Percentiles rank a stretch among this genome's conserved stretches.
Conservation (phyloP, 2,888 invertebrate species). For the Drosophila anomalata region DNA sequence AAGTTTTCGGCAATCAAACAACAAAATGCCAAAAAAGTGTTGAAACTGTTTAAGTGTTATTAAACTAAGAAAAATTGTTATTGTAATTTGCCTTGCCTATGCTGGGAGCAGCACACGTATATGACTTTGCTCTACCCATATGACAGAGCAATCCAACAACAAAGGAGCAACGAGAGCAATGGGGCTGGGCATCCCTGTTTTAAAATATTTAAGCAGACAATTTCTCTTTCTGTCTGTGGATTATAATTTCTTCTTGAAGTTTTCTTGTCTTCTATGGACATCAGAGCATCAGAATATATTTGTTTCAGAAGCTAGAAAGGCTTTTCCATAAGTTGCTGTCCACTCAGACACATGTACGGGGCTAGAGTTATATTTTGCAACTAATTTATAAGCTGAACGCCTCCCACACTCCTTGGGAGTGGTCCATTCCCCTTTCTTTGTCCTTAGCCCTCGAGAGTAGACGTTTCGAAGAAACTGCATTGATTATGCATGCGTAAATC, state of each 20-base stretch:
- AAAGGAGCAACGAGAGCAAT: too few species aligned
- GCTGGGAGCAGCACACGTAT: too few species aligned
- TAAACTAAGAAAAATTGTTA: too few species aligned
- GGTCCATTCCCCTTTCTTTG: neutral
- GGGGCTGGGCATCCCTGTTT: too few species aligned
- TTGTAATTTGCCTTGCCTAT: too few species aligned
- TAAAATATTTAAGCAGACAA: too few species aligned
- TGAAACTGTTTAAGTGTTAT: too few species aligned
- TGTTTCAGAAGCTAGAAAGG: conserved; percentile 3
- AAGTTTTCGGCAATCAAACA: too few species aligned
- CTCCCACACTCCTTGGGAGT: conserved; percentile 1
- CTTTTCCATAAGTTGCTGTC: neutral
- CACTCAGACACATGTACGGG: conserved; percentile 6
- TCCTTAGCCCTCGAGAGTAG: conserved; percentile 5
- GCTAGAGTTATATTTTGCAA: conserved; percentile 67
- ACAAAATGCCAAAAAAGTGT: too few species aligned
- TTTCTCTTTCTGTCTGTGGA: neutral
- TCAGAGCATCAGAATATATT: conserved; percentile 3
- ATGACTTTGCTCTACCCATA: too few species aligned
- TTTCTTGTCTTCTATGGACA: neutral
- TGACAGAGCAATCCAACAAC: too few species aligned
- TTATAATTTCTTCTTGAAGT: neutral
- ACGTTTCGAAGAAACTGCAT: conserved; percentile 66
- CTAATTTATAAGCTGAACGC: conserved; percentile 58
- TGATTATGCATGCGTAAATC: conserved; percentile 78